Evolutionary conservation across 2,797 vertebrate species (phyloP).

Genomic region (Aplochiton taeniatus): DNA sequence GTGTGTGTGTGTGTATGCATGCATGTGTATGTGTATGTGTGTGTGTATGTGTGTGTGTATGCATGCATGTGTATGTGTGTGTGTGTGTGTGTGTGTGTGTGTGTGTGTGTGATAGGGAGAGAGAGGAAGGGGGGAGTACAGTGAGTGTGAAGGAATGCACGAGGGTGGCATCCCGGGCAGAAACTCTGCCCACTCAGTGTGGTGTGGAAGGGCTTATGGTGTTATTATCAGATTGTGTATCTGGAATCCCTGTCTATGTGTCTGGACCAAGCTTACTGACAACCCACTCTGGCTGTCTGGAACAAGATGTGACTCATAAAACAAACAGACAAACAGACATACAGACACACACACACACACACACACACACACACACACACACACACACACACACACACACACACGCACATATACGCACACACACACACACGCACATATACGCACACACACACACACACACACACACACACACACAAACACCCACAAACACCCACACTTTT

Average conservation of each 20-base stretch:
- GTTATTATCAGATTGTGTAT: too few relatives aligned
- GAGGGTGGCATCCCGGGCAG: not conserved
- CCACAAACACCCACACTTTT: not conserved
- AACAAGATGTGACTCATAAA: not conserved
- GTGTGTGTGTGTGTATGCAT: not conserved
- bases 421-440: not conserved
- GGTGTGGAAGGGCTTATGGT: slow-evolving; percentile 3
- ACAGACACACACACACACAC: not conserved
- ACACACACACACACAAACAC: not conserved
- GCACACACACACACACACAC: not conserved
- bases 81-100: slow-evolving; percentile 16
- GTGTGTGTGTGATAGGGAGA: slow-evolving; percentile 3
- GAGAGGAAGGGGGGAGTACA: not conserved
- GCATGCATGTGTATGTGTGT: slow-evolving; percentile 1
- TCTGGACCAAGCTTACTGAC: slow-evolving; percentile 10
- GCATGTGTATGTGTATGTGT: not conserved
- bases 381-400: slow-evolving; percentile 2
- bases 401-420: slow-evolving; percentile 7
- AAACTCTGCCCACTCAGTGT: slow-evolving; percentile 23
- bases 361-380: slow-evolving; percentile 10
- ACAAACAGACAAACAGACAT: not conserved
- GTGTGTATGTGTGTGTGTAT: not conserved
- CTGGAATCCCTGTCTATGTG: too few relatives aligned
- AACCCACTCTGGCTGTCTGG: not conserved
- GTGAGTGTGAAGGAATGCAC: not conserved